These are phyloP conservation scores for Sterrhoptilus dennistouni DNA, from an alignment of 2,113 vertebrate species.

Conservation along the genomic window DNA sequence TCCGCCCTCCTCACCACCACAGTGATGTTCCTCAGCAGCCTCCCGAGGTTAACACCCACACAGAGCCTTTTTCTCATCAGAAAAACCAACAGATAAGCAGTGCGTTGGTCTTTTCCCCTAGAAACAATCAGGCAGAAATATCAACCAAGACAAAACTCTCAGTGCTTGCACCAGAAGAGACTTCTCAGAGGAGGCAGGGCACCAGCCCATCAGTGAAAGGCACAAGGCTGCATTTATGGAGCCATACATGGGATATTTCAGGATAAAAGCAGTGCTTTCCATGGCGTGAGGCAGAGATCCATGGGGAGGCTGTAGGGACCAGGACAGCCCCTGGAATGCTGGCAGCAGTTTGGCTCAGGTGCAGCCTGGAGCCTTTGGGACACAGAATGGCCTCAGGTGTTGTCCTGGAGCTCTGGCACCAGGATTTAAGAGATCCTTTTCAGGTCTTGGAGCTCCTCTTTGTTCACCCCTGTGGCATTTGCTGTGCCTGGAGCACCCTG, in stretches of 20 bases:
- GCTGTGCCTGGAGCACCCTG: background rate
- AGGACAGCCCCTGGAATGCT: background rate
- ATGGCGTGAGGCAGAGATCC: background rate
- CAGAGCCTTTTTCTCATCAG: background rate
- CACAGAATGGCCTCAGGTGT: background rate
- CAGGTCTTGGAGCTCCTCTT: background rate
- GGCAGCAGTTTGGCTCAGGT: background rate
- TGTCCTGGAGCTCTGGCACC: background rate
- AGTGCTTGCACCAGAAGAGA: background rate
- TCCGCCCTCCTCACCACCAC: background rate
- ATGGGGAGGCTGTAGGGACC: background rate
- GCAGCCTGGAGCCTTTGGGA: background rate
- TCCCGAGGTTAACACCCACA: background rate
- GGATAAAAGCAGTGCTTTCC: background rate
- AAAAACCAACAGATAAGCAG: background rate
- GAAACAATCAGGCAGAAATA: background rate
- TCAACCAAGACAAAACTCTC: background rate
- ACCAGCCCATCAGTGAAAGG: background rate
- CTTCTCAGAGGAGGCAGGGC: background rate
- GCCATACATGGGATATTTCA: rapidly evolving
- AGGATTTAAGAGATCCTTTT: background rate
- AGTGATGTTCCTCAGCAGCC: background rate
- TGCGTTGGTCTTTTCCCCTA: background rate
- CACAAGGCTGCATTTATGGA: rapidly evolving
- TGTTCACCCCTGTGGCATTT: background rate